These are phyloP conservation scores for Pediacus dermestoides DNA, from an alignment of 2,888 invertebrate genomes.

Conservation along the genomic window DNA sequence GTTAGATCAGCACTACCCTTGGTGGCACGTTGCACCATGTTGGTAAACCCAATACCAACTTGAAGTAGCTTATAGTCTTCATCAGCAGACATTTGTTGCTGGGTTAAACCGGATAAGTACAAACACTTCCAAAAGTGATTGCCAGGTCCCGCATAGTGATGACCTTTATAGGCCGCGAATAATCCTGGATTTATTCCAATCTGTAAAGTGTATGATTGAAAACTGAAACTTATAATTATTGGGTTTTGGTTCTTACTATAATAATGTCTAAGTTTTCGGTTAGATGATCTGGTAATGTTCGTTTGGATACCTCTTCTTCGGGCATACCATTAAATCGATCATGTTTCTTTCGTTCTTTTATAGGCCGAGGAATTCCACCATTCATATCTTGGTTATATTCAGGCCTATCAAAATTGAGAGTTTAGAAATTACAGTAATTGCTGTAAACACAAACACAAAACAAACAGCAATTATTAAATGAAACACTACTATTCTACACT, in stretches of 20 bases:
- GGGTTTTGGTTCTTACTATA: slow-evolving; percentile 75
- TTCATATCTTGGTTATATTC: slow-evolving; percentile 50
- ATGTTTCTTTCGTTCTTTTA: slow-evolving; percentile 88
- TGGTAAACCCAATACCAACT: slow-evolving; percentile 96
- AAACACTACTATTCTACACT: slow-evolving; percentile 1
- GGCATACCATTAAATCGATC: slow-evolving; percentile 95
- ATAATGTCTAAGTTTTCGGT: slow-evolving; percentile 93
- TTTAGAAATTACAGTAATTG: slow-evolving; percentile 21
- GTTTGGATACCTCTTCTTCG: slow-evolving; percentile 91
- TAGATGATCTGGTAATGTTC: slow-evolving; percentile 92
- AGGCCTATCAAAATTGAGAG: slow-evolving; percentile 34
- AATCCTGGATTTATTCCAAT: slow-evolving; percentile 97
- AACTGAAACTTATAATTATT: not conserved
- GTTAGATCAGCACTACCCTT: slow-evolving; percentile 95
- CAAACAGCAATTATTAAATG: slow-evolving; percentile 15
- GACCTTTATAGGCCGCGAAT: slow-evolving; percentile 96
- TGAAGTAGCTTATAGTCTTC: slow-evolving; percentile 92
- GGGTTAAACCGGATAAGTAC: slow-evolving; percentile 88
- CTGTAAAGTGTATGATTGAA: slow-evolving; percentile 54
- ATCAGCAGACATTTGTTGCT: slow-evolving; percentile 93
- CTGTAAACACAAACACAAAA: slow-evolving; percentile 22
- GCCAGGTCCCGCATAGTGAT: slow-evolving; percentile 97
- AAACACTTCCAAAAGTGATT: slow-evolving; percentile 99
- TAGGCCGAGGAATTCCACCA: slow-evolving; percentile 55
- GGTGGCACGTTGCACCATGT: slow-evolving; percentile 93